Evolutionary conservation across 2,113 vertebrate species (phyloP), one percentile per base, ranked within the genome.

Genomic region (Danio rerio): DNA sequence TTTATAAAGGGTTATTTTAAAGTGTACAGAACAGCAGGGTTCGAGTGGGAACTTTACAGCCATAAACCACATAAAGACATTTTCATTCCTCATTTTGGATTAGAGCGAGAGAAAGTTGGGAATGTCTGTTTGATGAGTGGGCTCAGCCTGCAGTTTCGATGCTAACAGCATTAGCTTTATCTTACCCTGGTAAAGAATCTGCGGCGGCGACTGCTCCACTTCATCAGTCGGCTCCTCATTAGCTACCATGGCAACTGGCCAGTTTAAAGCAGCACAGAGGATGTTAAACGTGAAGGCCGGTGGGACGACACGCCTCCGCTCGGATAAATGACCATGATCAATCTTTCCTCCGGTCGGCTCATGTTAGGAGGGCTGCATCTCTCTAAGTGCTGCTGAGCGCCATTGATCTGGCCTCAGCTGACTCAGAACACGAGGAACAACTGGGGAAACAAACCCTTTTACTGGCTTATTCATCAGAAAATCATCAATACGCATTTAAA

Each of bases 181-280:
- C 88, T 90, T 81, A 88, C 90, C 85, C 81, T 86, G 72, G 88
- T 91, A 92, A 91, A 88, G 89, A 89, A 83, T 84, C 87, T 86
- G 49, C 82, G 85, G 86, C 66, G 85, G 63, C 79, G 47, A 80
- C 72, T 50, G 50, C 83, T 77, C 87, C 86, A 90, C 88, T 80
- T 69, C 85, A 83, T 92, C 88, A 89, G 88, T 89, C 89, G 87
- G 85, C 85, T 86, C 82, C 86, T 89, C 87, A 90, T 92, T 92
- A 91, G 83, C 82, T 85, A 63, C 66, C 6, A 82, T 89, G 91
- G 91, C 85, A 87, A 85, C 83, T 69, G 62, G 85, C 88, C 92
- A 90, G 89, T 88, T 82, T 70, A 78, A 81, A 71, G 53, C 70
- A 47, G 72, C 76, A 16, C 21, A 79, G 62, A 20, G 62, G 40